A percentile compares a stretch with the other conserved stretches of the same genome.
Evolutionary conservation across 2,113 vertebrate genomes (phyloP).

Genomic region (Proteles cristata): DNA sequence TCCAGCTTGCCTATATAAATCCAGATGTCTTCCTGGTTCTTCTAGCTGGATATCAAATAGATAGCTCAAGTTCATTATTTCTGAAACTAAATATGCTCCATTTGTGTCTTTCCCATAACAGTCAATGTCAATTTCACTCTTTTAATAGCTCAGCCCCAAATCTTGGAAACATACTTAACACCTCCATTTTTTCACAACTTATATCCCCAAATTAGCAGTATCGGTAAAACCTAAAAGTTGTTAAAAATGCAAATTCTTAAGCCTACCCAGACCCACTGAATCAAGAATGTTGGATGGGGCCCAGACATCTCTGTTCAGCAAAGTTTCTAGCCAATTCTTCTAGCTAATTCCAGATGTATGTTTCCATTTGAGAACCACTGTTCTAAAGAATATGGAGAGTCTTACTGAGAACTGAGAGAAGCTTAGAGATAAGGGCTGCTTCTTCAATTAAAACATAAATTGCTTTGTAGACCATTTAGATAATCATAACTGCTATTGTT

Average conservation of each 20-base stretch:
- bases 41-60: not conserved
- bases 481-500: not conserved
- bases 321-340: not conserved
- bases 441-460: constrained; percentile 40
- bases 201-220: not conserved
- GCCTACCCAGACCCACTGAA: not conserved
- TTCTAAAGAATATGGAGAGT: not conserved
- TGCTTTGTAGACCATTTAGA: not conserved
- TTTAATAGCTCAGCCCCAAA: not conserved
- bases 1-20: not conserved
- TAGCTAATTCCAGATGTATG: not conserved
- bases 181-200: not conserved
- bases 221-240: not conserved
- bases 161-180: not conserved
- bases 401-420: not conserved
- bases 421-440: not conserved
- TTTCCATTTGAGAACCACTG: not conserved
- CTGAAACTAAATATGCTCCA: not conserved
- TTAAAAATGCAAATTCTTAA: not conserved
- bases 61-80: constrained; percentile 6
- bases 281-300: not conserved
- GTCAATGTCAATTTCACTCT: not conserved
- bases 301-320: not conserved
- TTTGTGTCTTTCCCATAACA: not conserved
- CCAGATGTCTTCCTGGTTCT: not conserved